Percentiles rank a stretch among this genome's conserved stretches.
phyloP scores from a whole-genome alignment of 2,113 vertebrate genomes.

The Lagopus muta region DNA sequence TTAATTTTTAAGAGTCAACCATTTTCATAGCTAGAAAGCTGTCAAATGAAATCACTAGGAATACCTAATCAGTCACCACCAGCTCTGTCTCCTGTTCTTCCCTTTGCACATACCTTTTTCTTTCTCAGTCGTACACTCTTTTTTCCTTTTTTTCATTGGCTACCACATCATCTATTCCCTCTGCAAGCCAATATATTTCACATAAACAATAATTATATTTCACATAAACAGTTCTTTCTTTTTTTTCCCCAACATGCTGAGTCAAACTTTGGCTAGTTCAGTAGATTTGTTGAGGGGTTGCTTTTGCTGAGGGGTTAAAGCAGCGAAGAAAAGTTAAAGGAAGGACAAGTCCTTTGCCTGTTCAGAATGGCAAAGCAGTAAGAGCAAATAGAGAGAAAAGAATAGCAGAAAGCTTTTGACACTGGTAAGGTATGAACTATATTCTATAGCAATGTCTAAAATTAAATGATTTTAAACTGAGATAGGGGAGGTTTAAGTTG shows the following conservation, averaged over 20 bases:
- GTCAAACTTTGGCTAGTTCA: background rate
- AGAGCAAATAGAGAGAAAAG: background rate
- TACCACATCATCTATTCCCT: background rate
- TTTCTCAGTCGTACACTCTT: background rate
- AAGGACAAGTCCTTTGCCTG: background rate
- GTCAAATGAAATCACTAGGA: background rate
- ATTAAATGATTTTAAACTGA: too few species aligned
- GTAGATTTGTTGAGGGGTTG: background rate
- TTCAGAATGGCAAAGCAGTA: background rate
- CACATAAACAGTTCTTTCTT: background rate
- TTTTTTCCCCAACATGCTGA: background rate
- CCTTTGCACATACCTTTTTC: background rate
- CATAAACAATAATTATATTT: background rate
- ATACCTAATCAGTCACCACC: background rate
- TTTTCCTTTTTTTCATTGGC: background rate
- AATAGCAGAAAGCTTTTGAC: background rate
- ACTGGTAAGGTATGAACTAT: background rate
- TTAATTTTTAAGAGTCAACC: background rate
- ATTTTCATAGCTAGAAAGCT: background rate
- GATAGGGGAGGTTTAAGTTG: too few species aligned
- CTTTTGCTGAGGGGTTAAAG: background rate
- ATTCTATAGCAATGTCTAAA: background rate
- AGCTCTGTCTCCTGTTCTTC: background rate
- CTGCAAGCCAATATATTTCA: background rate
- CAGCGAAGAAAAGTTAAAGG: background rate